Base-by-base conservation (phyloP, 2,797 vertebrate species). In the Delichon dasypus region DNA sequence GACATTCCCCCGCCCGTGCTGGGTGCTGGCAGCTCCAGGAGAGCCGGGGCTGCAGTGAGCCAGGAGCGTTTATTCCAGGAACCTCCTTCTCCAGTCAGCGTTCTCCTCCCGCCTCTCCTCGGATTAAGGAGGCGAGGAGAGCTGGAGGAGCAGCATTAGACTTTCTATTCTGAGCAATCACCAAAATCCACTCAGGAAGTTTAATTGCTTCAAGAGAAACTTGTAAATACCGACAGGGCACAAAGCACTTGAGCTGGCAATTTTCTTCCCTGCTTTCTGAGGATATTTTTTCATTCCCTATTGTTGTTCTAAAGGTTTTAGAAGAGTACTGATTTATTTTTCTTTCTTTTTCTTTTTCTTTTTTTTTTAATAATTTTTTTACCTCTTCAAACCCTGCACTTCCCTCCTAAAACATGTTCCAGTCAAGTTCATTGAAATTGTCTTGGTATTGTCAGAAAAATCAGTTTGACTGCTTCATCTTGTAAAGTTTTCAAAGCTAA, bases 381-480 rank as follows among this genome's bases (percentile, higher is more conserved):
- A 30, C 16, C 25, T 42, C 47, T 89, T 85, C 44, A 44, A 73
- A 34, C 60, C 30, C 29, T 51, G 51, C 9, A 3, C 23, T 74
- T 88, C 62, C 34, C 71, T 92, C 84, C 73, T 27, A 75, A 90
- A 71, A 6, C 5, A 1, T 4, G 17, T 81, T 90, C 70, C 77
- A 90, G 74, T 68, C 94, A 74, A 36, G 58, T 86, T 94, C 64
- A 9, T 67, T 47, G 74, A 51, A 84, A 76, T 81, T 7, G 14
- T 73, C 92, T 93, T 5, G 30, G 26, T 84, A 30, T 75, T 96
- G 95, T 96, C 94, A 93, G 51, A 78, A 88, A 81, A 89, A 93
- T 95, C 94, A 89, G 44, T 66, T 76, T 82, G 94, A 95, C 89
- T 95, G 94, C 91, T 96, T 94, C 89, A 87, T 90, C 93, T 89